These are phyloP conservation scores for Phasianus colchicus DNA, from an alignment of 2,113 vertebrate species.

Conservation along the genomic window DNA sequence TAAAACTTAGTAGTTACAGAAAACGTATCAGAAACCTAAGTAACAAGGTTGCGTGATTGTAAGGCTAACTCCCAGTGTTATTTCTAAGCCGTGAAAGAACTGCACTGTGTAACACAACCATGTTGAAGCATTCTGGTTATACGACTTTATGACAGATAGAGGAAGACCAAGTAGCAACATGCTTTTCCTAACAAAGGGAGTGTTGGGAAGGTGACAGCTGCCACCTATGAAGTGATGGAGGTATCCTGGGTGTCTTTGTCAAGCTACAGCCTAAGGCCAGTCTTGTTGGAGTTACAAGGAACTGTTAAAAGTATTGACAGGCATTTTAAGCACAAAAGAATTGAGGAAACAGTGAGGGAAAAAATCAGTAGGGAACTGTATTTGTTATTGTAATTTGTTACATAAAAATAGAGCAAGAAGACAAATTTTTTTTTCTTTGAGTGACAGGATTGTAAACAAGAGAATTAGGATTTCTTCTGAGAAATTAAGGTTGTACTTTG, in stretches of 20 bases:
- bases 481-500: conserved; percentile 43
- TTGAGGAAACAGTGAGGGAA: conserved; percentile 25
- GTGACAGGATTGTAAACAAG: conserved; percentile 66
- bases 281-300: conserved; percentile 73
- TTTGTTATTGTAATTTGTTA: conserved; percentile 46
- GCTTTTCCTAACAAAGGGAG: conserved; percentile 32
- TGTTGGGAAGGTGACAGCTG: conserved; percentile 66
- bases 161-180: not conserved
- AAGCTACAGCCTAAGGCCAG: conserved; percentile 76
- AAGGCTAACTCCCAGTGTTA: not conserved
- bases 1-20: not conserved
- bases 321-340: conserved; percentile 73
- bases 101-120: not conserved
- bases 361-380: conserved; percentile 9
- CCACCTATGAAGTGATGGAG: conserved; percentile 55
- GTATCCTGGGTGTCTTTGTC: conserved; percentile 75
- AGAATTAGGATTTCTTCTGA: conserved; percentile 62
- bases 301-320: conserved; percentile 72
- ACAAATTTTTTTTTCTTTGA: conserved; percentile 41
- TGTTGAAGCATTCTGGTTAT: not conserved
- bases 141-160: not conserved
- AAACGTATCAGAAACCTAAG: not conserved
- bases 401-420: conserved; percentile 8
- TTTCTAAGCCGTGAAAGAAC: not conserved
- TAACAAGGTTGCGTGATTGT: not conserved